A percentile compares a stretch with the other conserved stretches of the same genome.
phyloP scores from a whole-genome alignment of 2,888 invertebrate genomes.

The Noctua janthe region DNA sequence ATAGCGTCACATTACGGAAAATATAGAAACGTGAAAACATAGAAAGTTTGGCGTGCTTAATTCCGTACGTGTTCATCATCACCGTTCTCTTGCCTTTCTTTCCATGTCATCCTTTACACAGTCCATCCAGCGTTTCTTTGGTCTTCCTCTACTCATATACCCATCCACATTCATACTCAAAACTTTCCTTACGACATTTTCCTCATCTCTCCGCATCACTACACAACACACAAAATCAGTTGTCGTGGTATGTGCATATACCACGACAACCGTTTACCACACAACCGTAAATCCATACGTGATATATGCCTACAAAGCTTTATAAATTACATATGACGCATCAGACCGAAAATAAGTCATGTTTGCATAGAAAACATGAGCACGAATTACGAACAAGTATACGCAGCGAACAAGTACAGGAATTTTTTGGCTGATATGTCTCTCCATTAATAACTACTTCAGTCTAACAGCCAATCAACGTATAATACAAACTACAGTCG shows the following conservation, averaged over 20 bases:
- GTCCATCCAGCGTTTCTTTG: too few relatives aligned
- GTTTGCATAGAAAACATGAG: background rate
- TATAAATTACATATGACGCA: background rate
- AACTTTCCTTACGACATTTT: too few relatives aligned
- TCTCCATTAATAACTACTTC: background rate
- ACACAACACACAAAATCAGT: too few relatives aligned
- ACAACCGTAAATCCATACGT: too few relatives aligned
- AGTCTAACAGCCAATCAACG: background rate
- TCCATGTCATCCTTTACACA: too few relatives aligned
- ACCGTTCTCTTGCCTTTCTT: too few relatives aligned
- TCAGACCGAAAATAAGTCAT: background rate
- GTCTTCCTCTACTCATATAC: too few relatives aligned
- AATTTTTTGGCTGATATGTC: background rate
- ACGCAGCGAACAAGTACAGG: background rate
- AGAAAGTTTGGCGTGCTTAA: background rate
- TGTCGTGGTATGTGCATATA: too few relatives aligned
- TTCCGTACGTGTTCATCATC: background rate
- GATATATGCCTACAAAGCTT: background rate
- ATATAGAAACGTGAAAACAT: background rate
- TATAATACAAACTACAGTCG: too few relatives aligned
- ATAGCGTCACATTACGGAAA: background rate
- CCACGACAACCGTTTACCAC: too few relatives aligned
- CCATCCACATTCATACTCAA: too few relatives aligned
- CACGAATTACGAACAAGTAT: background rate
- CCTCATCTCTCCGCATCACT: too few relatives aligned